Evolutionary conservation across 2,113 vertebrate species (phyloP).

Genomic region (Pelecanoides urinatrix): DNA sequence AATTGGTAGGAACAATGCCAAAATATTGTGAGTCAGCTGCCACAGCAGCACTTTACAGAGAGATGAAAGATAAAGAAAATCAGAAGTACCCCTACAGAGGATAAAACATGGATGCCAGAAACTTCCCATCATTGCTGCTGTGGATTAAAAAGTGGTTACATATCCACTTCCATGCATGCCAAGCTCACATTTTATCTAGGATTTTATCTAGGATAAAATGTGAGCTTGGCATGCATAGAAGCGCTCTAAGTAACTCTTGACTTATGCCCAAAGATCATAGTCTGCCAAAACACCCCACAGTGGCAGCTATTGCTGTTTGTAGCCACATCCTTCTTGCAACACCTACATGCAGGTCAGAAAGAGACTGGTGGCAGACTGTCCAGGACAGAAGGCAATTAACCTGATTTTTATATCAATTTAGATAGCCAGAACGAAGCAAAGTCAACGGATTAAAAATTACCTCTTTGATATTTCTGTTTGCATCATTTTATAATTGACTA

Average conservation of each 20-base stretch:
- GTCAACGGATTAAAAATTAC: background rate
- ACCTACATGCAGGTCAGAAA: background rate
- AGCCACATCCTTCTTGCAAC: background rate
- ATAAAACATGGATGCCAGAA: background rate
- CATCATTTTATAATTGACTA: background rate
- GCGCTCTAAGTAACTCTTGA: background rate
- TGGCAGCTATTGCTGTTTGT: background rate
- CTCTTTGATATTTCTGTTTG: background rate
- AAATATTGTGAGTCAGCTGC: background rate
- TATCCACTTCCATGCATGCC: background rate
- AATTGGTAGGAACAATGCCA: background rate
- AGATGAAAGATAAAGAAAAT: background rate
- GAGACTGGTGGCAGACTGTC: background rate
- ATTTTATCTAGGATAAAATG: background rate
- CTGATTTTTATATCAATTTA: background rate
- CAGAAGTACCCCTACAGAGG: background rate
- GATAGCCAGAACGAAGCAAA: background rate
- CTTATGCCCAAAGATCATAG: background rate
- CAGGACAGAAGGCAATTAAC: background rate
- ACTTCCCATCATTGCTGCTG: background rate
- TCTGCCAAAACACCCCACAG: background rate
- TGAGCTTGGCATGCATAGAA: background rate
- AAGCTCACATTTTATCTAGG: background rate
- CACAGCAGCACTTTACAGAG: background rate
- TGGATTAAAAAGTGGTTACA: background rate